Conservation (phyloP, 2,113 vertebrate genomes). For the Poeciliopsis turrubarensis region DNA sequence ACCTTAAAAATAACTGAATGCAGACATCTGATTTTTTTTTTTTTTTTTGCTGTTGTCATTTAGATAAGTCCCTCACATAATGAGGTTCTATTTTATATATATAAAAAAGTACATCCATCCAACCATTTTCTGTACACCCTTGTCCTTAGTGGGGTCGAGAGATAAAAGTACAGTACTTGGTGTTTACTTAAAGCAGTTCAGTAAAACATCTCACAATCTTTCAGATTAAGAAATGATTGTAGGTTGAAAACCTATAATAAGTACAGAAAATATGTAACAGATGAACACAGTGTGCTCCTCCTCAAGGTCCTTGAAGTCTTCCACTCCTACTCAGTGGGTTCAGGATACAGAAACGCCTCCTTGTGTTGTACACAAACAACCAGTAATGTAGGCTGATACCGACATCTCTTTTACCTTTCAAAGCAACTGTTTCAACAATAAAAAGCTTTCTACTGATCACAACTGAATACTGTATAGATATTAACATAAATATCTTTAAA, state of each 20-base stretch:
- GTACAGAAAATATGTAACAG: conserved; percentile 41
- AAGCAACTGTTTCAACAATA: neutral
- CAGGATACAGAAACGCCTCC: conserved; percentile 28
- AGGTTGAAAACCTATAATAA: conserved; percentile 39
- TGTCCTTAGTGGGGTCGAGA: too few relatives aligned
- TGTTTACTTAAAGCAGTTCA: neutral
- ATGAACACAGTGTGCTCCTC: conserved; percentile 50
- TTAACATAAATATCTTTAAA: neutral
- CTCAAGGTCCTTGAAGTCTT: conserved; percentile 42
- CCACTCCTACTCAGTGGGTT: conserved; percentile 49
- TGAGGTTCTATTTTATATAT: neutral
- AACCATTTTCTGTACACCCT: too few relatives aligned
- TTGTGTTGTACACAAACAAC: conserved; percentile 13
- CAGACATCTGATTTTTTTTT: neutral
- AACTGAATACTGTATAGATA: neutral
- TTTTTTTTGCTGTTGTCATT: neutral
- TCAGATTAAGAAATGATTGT: conserved; percentile 12
- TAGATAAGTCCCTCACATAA: neutral
- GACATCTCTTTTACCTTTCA: neutral
- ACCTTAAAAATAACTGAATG: neutral
- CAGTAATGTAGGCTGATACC: conserved; percentile 22
- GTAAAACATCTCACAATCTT: conserved; percentile 9
- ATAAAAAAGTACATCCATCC: too few relatives aligned
- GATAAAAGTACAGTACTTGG: too few relatives aligned
- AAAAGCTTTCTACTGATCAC: neutral